phyloP scores from a whole-genome alignment of 1,140 invertebrate genomes.

The Neodiprion virginianus region DNA sequence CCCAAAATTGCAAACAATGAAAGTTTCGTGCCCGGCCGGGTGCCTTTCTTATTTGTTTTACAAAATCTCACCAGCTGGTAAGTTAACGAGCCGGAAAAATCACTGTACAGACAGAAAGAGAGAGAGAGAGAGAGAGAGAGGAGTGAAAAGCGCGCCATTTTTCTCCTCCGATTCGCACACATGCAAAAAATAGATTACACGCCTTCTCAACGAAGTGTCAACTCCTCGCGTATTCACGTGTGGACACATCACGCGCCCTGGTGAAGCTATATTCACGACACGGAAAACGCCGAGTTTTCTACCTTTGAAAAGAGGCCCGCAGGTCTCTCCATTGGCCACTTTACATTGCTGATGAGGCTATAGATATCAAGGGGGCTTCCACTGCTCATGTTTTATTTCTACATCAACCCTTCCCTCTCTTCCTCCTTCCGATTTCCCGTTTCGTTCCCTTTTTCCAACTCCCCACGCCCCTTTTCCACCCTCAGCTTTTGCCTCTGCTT shows the following conservation, averaged over 20 bases:
- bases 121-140: not conserved
- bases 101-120: not conserved
- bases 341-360: slow-evolving; percentile 5
- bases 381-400: slow-evolving; percentile 6
- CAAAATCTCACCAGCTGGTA: not conserved
- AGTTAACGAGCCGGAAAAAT: not conserved
- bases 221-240: no score
- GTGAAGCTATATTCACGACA: not conserved
- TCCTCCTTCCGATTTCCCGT: not conserved
- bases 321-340: slow-evolving; percentile 4
- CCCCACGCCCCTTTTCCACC: no score
- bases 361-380: slow-evolving; percentile 2
- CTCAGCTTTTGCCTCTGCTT: not conserved
- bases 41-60: not conserved
- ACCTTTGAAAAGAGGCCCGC: not conserved
- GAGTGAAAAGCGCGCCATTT: no score
- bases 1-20: not conserved
- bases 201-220: not conserved
- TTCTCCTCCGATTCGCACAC: no score
- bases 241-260: not conserved
- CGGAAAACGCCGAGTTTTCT: not conserved
- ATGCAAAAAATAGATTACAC: no score
- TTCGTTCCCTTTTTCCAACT: not conserved
- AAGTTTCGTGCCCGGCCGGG: not conserved
- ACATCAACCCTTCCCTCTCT: slow-evolving; percentile 1